Conservation (phyloP, 1,140 invertebrate genomes). For the Drosophila biarmipes region DNA sequence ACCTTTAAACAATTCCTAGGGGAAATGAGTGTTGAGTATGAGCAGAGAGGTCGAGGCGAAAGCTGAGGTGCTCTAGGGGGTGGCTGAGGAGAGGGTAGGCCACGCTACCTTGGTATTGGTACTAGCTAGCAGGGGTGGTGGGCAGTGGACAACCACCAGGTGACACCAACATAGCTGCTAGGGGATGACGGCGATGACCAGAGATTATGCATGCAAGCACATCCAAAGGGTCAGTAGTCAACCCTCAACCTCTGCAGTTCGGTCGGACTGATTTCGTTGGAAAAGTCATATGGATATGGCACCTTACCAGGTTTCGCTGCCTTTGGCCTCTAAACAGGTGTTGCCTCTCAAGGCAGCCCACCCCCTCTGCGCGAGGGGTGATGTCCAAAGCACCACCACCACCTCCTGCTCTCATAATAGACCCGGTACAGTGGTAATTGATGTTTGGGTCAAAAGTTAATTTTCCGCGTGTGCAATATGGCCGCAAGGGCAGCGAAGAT, state of each 20-base stretch:
- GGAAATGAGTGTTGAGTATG: conserved; percentile 68
- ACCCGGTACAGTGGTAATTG: conserved; percentile 58
- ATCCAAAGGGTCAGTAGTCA: conserved; percentile 50
- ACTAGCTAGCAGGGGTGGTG: conserved; percentile 35
- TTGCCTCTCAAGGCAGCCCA: conserved; percentile 73
- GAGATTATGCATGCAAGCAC: conserved; percentile 79
- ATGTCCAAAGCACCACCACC: conserved; percentile 4
- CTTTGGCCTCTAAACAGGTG: conserved; percentile 59
- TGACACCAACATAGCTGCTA: conserved; percentile 56
- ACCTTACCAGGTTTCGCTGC: conserved; percentile 47
- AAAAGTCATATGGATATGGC: conserved; percentile 69
- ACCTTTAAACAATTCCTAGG: conserved; percentile 67
- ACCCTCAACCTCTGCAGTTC: conserved; percentile 58
- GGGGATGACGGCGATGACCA: conserved; percentile 75
- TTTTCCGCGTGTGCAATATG: conserved; percentile 73
- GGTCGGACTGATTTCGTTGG: conserved; percentile 73
- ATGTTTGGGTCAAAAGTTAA: conserved; percentile 78
- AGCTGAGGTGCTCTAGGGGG: conserved; percentile 25
- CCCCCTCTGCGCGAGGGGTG: conserved; percentile 42
- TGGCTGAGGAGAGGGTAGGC: conserved; percentile 1
- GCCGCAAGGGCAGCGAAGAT: conserved; percentile 56
- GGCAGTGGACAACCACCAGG: conserved; percentile 66
- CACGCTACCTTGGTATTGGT: background rate
- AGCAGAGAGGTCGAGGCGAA: conserved; percentile 33
- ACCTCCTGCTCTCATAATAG: background rate